These are phyloP conservation scores for Darwinula stevensoni DNA, from an alignment of 2,888 invertebrate genomes.

Conservation along the genomic window DNA sequence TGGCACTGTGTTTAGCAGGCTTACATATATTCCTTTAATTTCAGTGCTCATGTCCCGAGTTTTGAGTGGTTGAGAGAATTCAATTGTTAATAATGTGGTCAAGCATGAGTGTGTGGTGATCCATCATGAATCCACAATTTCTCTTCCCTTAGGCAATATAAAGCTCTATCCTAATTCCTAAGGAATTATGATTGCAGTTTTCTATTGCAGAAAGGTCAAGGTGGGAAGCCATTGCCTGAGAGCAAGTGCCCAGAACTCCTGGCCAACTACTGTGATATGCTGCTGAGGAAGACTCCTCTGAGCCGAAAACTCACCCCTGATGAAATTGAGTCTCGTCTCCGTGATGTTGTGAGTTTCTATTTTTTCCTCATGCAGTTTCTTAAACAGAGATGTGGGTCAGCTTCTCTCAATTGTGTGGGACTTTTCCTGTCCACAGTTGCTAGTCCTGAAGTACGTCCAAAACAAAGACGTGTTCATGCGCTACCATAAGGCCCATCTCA, in stretches of 20 bases:
- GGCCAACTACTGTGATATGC: slow-evolving; percentile 98
- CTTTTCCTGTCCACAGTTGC: slow-evolving; percentile 20
- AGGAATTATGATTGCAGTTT: background rate
- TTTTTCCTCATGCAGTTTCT: background rate
- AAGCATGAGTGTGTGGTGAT: too few relatives aligned
- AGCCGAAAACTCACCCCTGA: slow-evolving; percentile 87
- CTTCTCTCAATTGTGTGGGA: background rate
- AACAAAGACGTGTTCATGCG: slow-evolving; percentile 99
- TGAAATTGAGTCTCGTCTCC: slow-evolving; percentile 75
- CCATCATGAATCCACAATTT: background rate
- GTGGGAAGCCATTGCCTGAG: slow-evolving; percentile 31
- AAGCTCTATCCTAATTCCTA: background rate
- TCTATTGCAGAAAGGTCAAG: background rate
- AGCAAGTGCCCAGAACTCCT: slow-evolving; percentile 94
- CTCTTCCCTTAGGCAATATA: slow-evolving; percentile 1
- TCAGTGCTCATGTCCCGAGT: too few relatives aligned
- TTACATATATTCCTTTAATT: too few relatives aligned
- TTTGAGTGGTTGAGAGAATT: too few relatives aligned
- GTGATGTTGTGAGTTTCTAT: slow-evolving; percentile 38
- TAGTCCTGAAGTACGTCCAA: slow-evolving; percentile 93
- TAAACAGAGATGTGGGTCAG: slow-evolving; percentile 1
- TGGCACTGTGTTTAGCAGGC: too few relatives aligned
- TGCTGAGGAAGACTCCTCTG: slow-evolving; percentile 75
- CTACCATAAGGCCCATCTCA: slow-evolving; percentile 92
- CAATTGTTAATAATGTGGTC: too few relatives aligned